Evolutionary conservation across 2,888 invertebrate species (phyloP), one percentile per base, ranked within the genome.

Genomic region (Andrena fulva): DNA sequence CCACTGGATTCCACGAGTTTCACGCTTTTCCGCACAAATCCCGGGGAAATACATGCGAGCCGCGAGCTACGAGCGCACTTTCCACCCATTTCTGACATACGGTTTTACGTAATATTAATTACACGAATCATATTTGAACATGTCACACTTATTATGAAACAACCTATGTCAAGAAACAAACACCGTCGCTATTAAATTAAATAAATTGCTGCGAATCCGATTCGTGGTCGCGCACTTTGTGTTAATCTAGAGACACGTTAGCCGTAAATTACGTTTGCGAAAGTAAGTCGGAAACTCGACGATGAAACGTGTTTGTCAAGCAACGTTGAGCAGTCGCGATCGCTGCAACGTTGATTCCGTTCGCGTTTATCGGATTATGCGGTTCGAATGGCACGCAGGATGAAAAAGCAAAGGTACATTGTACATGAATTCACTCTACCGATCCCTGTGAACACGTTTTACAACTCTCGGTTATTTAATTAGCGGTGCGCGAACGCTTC

Each of bases 351-450:
- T 63, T 77, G 77, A 87, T 85, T 78, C 76, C 68, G 74, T 59
- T 81, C 87, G 87, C 87, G 88, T 87, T 86, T 86, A 87, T 85
- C 79, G 79, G 79, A 87, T 87, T 87, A 86, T 85, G 77, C 75
- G 82, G 72, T 31, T 66, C 48, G 80, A 77, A 86, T 79, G 84
- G 67, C 66, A 33, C 50, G 54, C 71, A 48, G 71, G 29, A 68
- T 52, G 73, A 64, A 72, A 77, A 71, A 67, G 60, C 64, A 63
- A 70, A 29, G 3, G 72, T 42, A 64, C 24, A 60, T 56, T 48
- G 80, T 56, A 54, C 59, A 27, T 29, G 71, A 68, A 83, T 82
- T 75, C 77, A 54, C 70, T 71, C 12, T 5, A 24, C 6, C 60
- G 77, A 67, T 81, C 29, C 66, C 62, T 63, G 31, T 60, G 50